Conservation (phyloP, 2,888 invertebrate genomes). For the Clivina fossor region DNA sequence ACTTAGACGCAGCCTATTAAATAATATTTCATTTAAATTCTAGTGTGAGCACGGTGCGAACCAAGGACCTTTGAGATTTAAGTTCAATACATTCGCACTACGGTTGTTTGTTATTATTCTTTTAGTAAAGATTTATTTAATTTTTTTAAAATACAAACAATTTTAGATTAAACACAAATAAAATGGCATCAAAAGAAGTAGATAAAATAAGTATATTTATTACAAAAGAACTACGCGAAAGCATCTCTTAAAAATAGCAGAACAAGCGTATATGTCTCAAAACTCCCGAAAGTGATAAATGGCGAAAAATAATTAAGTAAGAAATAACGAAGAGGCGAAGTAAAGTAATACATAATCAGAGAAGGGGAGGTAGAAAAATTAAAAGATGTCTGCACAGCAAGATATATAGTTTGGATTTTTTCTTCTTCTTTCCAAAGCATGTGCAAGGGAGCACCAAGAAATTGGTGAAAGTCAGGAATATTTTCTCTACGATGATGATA, state of each 20-base stretch:
- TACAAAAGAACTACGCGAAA: slow-evolving; percentile 13
- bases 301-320: slow-evolving; percentile 16
- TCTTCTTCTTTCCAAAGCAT: too few species aligned
- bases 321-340: slow-evolving; percentile 21
- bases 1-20: too few species aligned
- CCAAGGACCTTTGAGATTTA: too few species aligned
- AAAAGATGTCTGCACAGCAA: slow-evolving; percentile 21
- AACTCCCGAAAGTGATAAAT: slow-evolving; percentile 19
- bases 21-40: too few species aligned
- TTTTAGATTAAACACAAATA: neutral
- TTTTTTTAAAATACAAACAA: too few species aligned
- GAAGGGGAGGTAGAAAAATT: slow-evolving; percentile 25
- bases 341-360: slow-evolving; percentile 15
- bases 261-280: too few species aligned
- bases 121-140: too few species aligned
- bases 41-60: too few species aligned
- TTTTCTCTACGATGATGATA: too few species aligned
- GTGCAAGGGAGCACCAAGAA: slow-evolving; percentile 8
- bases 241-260: slow-evolving; percentile 9
- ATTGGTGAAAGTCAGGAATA: too few species aligned
- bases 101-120: too few species aligned
- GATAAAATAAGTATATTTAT: slow-evolving; percentile 12
- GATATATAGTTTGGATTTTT: slow-evolving; percentile 15
- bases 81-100: too few species aligned
- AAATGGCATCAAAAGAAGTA: neutral